A percentile compares a stretch with the other conserved stretches of the same genome.
These are phyloP conservation scores for Noctuana brunneofusca DNA, from an alignment of 2,888 invertebrate species.

Conservation along the genomic window DNA sequence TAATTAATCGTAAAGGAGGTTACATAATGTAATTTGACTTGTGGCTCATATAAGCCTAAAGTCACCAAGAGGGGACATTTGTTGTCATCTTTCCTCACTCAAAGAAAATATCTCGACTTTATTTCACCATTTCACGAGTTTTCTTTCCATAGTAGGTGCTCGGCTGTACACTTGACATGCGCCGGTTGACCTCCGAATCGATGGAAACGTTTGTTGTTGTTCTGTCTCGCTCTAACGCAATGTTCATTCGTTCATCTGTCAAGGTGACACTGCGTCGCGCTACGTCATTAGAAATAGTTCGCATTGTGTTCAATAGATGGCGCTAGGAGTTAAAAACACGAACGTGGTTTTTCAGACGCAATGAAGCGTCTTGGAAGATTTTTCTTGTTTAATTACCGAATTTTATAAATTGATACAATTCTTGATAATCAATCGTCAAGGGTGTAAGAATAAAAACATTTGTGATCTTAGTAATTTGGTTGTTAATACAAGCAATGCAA, in stretches of 20 bases:
- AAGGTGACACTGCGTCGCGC: slow-evolving; percentile 49
- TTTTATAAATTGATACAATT: neutral
- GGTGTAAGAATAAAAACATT: neutral
- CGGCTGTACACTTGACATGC: slow-evolving; percentile 69
- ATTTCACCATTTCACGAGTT: slow-evolving; percentile 1
- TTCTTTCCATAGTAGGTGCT: slow-evolving; percentile 41
- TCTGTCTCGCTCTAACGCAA: slow-evolving; percentile 55
- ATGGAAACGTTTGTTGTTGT: slow-evolving; percentile 76
- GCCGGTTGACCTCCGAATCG: slow-evolving; percentile 72
- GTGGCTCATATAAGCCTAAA: no score
- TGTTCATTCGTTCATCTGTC: slow-evolving; percentile 47
- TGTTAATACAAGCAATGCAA: neutral
- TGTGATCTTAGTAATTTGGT: neutral
- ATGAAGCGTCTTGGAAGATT: neutral
- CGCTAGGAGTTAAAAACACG: slow-evolving; percentile 47
- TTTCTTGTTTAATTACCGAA: no score
- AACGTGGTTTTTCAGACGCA: neutral
- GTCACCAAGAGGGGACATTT: no score
- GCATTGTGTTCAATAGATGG: slow-evolving; percentile 61
- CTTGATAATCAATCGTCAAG: neutral
- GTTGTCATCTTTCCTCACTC: no score
- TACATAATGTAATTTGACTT: no score
- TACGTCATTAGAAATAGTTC: slow-evolving; percentile 51
- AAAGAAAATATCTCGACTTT: neutral
- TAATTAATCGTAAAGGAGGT: no score